Conservation (phyloP, 2,797 vertebrate genomes). For the Vespertilio murinus region DNA sequence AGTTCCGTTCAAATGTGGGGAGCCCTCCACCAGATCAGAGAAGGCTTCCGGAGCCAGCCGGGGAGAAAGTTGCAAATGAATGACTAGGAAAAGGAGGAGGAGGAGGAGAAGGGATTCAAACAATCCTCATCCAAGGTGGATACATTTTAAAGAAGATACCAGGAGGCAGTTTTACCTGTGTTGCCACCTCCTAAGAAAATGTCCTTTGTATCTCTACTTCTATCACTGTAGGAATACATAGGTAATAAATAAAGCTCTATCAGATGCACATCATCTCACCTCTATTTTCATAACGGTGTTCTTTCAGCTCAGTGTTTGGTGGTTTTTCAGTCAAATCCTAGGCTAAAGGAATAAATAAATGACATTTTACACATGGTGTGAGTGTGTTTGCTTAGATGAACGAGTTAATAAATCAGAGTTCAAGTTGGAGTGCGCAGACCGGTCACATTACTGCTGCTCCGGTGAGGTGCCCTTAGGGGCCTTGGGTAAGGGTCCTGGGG, state of each 20-base stretch:
- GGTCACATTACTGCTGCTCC: background rate
- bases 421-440: background rate
- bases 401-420: background rate
- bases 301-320: background rate
- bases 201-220: slow-evolving; percentile 68
- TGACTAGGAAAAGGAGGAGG: slow-evolving; percentile 58
- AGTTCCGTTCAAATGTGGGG: slow-evolving; percentile 82
- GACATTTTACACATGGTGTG: background rate
- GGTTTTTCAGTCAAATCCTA: background rate
- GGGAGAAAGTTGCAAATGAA: slow-evolving; percentile 75
- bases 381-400: slow-evolving; percentile 6
- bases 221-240: slow-evolving; percentile 69
- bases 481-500: background rate
- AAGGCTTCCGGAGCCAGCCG: slow-evolving; percentile 70
- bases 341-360: slow-evolving; percentile 21
- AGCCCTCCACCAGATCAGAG: slow-evolving; percentile 75
- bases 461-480: background rate
- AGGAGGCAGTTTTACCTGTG: slow-evolving; percentile 37
- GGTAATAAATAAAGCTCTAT: slow-evolving; percentile 66
- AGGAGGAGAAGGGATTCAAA: slow-evolving; percentile 73
- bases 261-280: background rate
- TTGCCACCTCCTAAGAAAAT: slow-evolving; percentile 56
- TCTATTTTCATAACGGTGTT: slow-evolving; percentile 30
- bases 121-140: slow-evolving; percentile 79
- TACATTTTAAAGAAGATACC: slow-evolving; percentile 79